Percentiles rank a stretch among this genome's conserved stretches.
These are phyloP conservation scores for Formica aserva DNA, from an alignment of 2,888 invertebrate species.

Conservation along the genomic window DNA sequence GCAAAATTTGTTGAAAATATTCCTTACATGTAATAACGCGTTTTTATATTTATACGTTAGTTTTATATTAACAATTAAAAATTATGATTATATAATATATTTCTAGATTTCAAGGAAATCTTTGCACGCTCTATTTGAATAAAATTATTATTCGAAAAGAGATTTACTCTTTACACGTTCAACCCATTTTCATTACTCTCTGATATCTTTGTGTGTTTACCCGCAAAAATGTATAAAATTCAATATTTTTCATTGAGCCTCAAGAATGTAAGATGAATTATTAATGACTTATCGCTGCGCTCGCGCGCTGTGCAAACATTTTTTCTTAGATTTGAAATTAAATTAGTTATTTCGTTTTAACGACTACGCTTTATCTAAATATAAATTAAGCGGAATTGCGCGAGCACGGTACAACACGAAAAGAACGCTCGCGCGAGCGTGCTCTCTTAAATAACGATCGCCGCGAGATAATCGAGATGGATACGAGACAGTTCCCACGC, in stretches of 20 bases:
- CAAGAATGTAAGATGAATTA: conserved; percentile 41
- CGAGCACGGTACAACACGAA: background rate
- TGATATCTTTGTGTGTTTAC: conserved; percentile 15
- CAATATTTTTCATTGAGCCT: conserved; percentile 11
- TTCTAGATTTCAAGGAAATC: background rate
- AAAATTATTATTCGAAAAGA: background rate
- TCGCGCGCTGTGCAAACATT: background rate
- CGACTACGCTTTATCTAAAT: conserved; percentile 35
- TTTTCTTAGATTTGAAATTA: conserved; percentile 12
- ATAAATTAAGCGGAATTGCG: conserved; percentile 42
- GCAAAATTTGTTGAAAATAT: background rate
- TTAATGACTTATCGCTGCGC: conserved; percentile 37
- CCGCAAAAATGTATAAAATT: conserved; percentile 31
- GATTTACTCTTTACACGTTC: too few species aligned
- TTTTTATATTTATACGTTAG: background rate
- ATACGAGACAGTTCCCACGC: conserved; percentile 48
- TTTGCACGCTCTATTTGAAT: background rate
- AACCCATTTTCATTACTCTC: background rate
- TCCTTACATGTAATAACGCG: background rate
- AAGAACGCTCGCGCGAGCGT: background rate
- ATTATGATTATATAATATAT: too few species aligned
- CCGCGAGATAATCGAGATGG: conserved; percentile 51
- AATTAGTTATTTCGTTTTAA: conserved; percentile 43
- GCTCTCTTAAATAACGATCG: conserved; percentile 22
- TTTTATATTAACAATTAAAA: conserved; percentile 9